Base-by-base conservation (phyloP, 2,888 invertebrate genomes). In the Rapana venosa region DNA sequence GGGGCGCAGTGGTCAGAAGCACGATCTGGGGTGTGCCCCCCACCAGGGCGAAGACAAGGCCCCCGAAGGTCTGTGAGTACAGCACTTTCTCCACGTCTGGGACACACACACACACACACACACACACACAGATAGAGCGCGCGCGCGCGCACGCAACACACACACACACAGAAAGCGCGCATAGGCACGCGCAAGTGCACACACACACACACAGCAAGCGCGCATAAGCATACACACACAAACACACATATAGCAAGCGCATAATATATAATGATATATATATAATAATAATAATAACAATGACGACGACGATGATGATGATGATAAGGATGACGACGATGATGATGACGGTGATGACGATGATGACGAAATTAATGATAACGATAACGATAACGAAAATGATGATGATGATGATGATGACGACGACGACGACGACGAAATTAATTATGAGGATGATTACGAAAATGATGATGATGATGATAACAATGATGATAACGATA, bases 21-120 rank as follows among this genome's bases (percentile, higher is more conserved):
- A 97, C 97, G 90, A 97, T 97, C 94, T 97, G 96, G 56, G 97
- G 97, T 92, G 97, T 97, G 32, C 97, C 97, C 30, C 97, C 97
- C 93, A 97, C 96, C 58, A 97, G 91, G n/a, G 97, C 96, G 95
- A 97, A 97, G 92, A 97, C 96, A 88, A 97, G 95, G 77, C 97
- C 97, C 47, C 97, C 97, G 91, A 97, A 96, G 15, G 97, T 96
- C 95, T 97, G 97, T 6, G 97, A 93, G 87, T 93, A 94, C 61
- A 95, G 88, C 87, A 94, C 95, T 90, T 94, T 95, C 91, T 94
- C 93, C 30, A 95, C 95, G 92, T 93, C 95, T 95, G 90, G 8
- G 92, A 47, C n/a, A 30, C 74, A 13, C 26, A 30, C 74, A 74
- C 74, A 30, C 74, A 30, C 74, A 74, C 74, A 30, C 74, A 74